Evolutionary conservation across 2,888 invertebrate genomes (phyloP).

Genomic region (Diarsia dahlii): DNA sequence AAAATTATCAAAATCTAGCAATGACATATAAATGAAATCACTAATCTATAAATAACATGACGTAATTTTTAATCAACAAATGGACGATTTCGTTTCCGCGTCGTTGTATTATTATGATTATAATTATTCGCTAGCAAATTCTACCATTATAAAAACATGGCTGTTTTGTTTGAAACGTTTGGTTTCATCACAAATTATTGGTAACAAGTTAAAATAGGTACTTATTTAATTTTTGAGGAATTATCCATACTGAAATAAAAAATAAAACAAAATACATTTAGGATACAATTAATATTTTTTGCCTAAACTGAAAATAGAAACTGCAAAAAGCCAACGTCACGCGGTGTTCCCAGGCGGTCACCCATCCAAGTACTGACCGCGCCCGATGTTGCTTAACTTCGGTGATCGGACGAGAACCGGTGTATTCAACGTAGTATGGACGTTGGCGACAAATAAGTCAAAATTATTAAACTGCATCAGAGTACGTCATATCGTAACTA

Average conservation of each 20-base stretch:
- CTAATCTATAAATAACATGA: neutral
- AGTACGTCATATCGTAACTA: neutral
- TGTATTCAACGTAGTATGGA: slow-evolving; percentile 86
- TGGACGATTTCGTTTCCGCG: too few relatives aligned
- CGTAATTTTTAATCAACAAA: too few relatives aligned
- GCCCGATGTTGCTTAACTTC: slow-evolving; percentile 88
- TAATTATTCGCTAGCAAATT: too few relatives aligned
- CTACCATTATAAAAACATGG: too few relatives aligned
- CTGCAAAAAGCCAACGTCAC: slow-evolving; percentile 70
- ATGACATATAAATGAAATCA: neutral
- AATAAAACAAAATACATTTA: neutral
- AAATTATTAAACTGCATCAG: neutral
- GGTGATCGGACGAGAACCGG: slow-evolving; percentile 88
- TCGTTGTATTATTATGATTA: too few relatives aligned
- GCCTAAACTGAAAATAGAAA: neutral
- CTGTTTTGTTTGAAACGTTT: too few relatives aligned
- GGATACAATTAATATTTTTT: too few relatives aligned
- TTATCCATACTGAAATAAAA: too few relatives aligned
- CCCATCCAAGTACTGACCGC: slow-evolving; percentile 86
- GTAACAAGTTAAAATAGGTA: too few relatives aligned
- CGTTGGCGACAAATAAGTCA: slow-evolving; percentile 63
- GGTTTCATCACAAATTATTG: too few relatives aligned
- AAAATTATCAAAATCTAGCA: neutral
- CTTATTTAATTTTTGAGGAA: too few relatives aligned
- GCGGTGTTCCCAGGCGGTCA: slow-evolving; percentile 84